These are phyloP conservation scores for Garra rufa DNA, from an alignment of 2,113 vertebrate species.

Conservation along the genomic window DNA sequence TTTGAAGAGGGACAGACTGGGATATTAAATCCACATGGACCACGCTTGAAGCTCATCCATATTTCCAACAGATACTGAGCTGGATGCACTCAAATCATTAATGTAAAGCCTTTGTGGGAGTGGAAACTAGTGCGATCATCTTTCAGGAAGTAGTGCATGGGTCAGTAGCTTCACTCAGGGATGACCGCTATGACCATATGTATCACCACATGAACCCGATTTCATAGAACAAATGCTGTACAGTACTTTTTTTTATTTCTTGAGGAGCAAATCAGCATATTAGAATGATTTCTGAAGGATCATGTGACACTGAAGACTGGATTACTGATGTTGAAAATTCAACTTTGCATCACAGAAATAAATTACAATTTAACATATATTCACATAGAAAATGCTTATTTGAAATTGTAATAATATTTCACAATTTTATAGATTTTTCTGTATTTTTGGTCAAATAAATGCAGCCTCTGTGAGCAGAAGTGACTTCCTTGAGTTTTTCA, in stretches of 20 bases:
- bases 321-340: neutral
- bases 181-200: neutral
- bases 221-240: neutral
- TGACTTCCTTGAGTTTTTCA: neutral
- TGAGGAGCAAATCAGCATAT: neutral
- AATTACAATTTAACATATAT: neutral
- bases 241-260: neutral
- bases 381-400: neutral
- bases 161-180: neutral
- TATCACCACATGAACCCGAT: neutral
- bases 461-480: neutral
- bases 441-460: neutral
- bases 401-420: neutral
- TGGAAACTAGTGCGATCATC: conserved; percentile 9
- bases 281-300: neutral
- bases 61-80: conserved; percentile 59
- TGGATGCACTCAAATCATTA: conserved; percentile 60
- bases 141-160: neutral
- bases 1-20: conserved; percentile 68
- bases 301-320: neutral
- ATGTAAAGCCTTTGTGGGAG: conserved; percentile 16
- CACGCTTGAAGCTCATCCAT: conserved; percentile 65
- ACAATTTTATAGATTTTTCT: neutral
- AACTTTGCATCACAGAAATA: neutral
- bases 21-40: conserved; percentile 72